phyloP scores from a whole-genome alignment of 2,888 invertebrate genomes.

The Rhabditoides inermis region DNA sequence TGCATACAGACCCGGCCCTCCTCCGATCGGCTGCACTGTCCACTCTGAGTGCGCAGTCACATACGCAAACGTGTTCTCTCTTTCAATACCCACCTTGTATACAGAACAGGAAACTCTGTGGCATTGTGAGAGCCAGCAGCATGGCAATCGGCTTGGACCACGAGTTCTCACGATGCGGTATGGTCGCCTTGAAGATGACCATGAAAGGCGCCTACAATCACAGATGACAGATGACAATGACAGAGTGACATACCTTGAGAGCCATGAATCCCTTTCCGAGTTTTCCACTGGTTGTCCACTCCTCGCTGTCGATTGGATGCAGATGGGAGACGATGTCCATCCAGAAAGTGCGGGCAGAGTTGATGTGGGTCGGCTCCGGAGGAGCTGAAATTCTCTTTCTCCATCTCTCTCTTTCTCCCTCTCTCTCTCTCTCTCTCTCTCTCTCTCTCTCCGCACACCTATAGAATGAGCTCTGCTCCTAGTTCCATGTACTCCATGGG shows the following conservation, averaged over 20 bases:
- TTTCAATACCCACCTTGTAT: constrained; percentile 26
- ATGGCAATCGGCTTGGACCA: constrained; percentile 62
- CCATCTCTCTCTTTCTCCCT: background rate
- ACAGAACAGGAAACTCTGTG: constrained; percentile 43
- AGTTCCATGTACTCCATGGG: too few species aligned
- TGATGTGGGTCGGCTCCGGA: too few species aligned
- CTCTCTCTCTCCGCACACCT: too few species aligned
- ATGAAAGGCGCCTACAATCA: constrained; percentile 54
- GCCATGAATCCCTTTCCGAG: too few species aligned
- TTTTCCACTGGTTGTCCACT: too few species aligned
- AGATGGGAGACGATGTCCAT: too few species aligned
- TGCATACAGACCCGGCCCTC: constrained; percentile 26
- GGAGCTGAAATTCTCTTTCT: constrained; percentile 1
- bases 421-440: constrained; percentile 4
- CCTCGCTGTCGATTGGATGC: too few species aligned
- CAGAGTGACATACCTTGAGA: too few species aligned
- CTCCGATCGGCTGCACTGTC: constrained; percentile 11
- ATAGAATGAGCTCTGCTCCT: too few species aligned
- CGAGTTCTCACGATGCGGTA: constrained; percentile 58
- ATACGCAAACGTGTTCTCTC: background rate
- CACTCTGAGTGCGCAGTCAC: constrained; percentile 13
- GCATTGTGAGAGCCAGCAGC: constrained; percentile 58
- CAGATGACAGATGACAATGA: constrained; percentile 3
- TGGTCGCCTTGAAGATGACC: constrained; percentile 58
- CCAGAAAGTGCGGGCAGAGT: too few species aligned